Evolutionary conservation across 2,113 vertebrate genomes (phyloP).

Genomic region (Paracanthobrama guichenoti): DNA sequence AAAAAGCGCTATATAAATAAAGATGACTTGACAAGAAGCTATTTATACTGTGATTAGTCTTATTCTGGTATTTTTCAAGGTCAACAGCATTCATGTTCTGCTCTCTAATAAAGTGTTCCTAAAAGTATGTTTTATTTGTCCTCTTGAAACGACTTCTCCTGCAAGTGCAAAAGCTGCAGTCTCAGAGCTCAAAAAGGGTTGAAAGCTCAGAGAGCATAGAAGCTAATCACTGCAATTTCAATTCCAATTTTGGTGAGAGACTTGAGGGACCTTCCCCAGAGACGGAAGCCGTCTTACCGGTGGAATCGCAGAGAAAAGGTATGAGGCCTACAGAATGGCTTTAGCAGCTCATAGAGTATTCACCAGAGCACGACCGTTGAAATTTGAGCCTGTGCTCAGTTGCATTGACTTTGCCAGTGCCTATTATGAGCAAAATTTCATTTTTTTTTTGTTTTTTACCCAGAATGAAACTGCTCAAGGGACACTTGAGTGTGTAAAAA

Average conservation of each 20-base stretch:
- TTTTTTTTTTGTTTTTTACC: not conserved
- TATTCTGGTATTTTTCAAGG: not conserved
- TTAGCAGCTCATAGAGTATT: constrained; percentile 20
- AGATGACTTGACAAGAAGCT: no score
- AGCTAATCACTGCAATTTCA: constrained; percentile 23
- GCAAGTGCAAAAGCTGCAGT: not conserved
- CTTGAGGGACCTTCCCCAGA: constrained; percentile 18
- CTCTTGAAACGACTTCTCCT: not conserved
- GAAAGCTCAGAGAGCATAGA: not conserved
- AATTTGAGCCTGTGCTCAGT: constrained; percentile 7
- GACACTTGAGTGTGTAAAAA: constrained; percentile 2
- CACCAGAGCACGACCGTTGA: not conserved
- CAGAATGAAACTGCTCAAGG: not conserved
- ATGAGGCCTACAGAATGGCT: not conserved
- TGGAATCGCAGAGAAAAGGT: constrained; percentile 18
- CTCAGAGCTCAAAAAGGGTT: not conserved
- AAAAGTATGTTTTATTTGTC: constrained; percentile 6
- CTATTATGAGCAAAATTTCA: not conserved
- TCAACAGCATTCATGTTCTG: not conserved
- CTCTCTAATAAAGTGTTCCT: not conserved
- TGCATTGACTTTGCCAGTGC: not conserved
- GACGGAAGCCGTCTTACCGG: not conserved
- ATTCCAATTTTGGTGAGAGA: constrained; percentile 21
- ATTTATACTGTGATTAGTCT: not conserved
- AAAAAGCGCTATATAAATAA: no score